Evolutionary conservation across 2,797 vertebrate species (phyloP), one percentile per base, ranked within the genome.

Genomic region (Todus mexicanus): DNA sequence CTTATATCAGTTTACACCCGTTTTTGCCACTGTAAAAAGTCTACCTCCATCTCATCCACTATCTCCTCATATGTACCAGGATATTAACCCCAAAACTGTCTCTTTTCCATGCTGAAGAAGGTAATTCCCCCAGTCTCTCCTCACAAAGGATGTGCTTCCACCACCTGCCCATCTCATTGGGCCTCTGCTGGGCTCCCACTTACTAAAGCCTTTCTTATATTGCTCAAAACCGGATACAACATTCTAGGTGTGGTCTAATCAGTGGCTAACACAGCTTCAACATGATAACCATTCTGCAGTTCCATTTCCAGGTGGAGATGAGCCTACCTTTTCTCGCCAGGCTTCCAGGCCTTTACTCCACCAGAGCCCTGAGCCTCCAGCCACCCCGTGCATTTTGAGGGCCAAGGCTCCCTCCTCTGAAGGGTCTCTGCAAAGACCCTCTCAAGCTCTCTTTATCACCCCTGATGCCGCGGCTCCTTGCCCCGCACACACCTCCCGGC

Each of bases 41-140:
- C 59, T 75, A 21, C 8, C 23, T 75, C 12, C 7, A 23, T 23
- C 23, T 50, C 33, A 64, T 75, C 23, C 23, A 9, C 35, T 27
- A 63, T 20, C 18, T 51, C 38, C 31, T 47, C 3, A 0, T 11
- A 66, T 2, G 0, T 5, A 19, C 25, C 6, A 27, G 13, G 38
- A 53, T 21, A 23, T 21, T 56, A 11, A 10, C 31, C 25, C 54
- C 12, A 80, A 37, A 76, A 9, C 17, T 31, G 18, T 5, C 48
- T 51, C 29, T 57, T 15, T 33, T 21, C 31, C 8, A 4, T 7
- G 17, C 16, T 22, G 25, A 31, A 45, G 11, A 45, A 33, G 6
- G 4, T 3, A 29, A 10, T 5, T n/a, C 14, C 63, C 20, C 47
- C 71, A 50, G 12, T 7, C 6, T 33, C 19, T 65, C 50, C 45